Evolutionary conservation across 2,113 vertebrate species (phyloP).

Genomic region (human): DNA sequence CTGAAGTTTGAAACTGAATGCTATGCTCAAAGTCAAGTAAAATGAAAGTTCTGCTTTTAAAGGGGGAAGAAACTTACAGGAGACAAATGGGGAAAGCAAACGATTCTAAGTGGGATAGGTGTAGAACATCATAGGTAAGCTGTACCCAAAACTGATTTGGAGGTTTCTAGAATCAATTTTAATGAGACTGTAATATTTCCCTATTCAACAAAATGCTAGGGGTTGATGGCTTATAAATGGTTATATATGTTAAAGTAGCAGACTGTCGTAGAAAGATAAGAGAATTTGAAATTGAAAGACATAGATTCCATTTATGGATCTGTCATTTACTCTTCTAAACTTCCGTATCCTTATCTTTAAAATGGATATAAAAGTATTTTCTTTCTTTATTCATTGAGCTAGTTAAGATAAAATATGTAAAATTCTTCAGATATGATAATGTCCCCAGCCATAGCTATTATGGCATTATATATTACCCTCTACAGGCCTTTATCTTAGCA

Average conservation of each 20-base stretch:
- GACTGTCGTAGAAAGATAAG: background rate
- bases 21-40: conserved; percentile 1
- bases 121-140: background rate
- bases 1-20: background rate
- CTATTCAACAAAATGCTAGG: background rate
- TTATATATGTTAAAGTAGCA: background rate
- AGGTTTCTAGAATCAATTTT: conserved; percentile 25
- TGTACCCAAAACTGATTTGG: background rate
- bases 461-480: background rate
- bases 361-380: background rate
- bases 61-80: background rate
- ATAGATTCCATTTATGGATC: background rate
- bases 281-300: background rate
- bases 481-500: background rate
- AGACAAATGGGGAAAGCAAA: background rate
- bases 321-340: background rate
- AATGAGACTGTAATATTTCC: background rate
- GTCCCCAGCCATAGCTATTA: background rate
- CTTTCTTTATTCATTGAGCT: background rate
- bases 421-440: background rate
- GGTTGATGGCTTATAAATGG: background rate
- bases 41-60: background rate
- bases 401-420: background rate
- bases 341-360: background rate
- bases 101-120: background rate